Base-by-base conservation (phyloP, 2,888 invertebrate species). In the Orthosia gracilis region DNA sequence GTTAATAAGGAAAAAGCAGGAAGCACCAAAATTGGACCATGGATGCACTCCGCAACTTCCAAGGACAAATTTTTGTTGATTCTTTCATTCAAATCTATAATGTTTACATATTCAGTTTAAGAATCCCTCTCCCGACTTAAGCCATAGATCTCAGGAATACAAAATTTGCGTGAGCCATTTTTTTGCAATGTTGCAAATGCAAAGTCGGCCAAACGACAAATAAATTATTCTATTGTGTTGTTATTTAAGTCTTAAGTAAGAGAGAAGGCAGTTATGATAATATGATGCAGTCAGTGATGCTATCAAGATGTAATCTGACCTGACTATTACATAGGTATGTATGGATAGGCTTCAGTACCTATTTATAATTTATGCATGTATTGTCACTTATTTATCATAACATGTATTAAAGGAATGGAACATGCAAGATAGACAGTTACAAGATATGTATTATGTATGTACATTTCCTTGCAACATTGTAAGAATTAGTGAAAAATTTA, bases 241-340 rank as follows among this genome's bases (percentile, higher is more conserved):
- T 58, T 72, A 72, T 72, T 71, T 45, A 58, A 58, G 57, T 71
- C 54, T 2, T 47, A 23, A 54, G 15, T 78, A 47, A 45, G 18
- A 58, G 58, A 59, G 59, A 69, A 69, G 59, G 49, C 78, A 69
- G 70, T 58, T 52, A 17, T 52, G 31, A 47, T 68, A 77, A 40
- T n/a, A 49, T 21, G 18, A 49, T 75, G 17, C 54, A 61, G 26
- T 50, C 54, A 61, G 26, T 50, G 49, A 26, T 2, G 1, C 26
- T 79, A 76, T 70, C 71, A 61, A 73, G 54, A 80, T 73, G 80
- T 62, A 76, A 80, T 73, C 52, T 73, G 73, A 76, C 58, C 76
- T 47, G n/a, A 47, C 31, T 64, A 26, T 49, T 49, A 59, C 18
- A 18, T 63, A 61, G 26, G 54, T 49, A 75, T 69, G 23, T 49